Percentiles rank a stretch among this genome's conserved stretches.
phyloP scores from a whole-genome alignment of 2,113 vertebrate species.

The Dissostichus mawsoni region DNA sequence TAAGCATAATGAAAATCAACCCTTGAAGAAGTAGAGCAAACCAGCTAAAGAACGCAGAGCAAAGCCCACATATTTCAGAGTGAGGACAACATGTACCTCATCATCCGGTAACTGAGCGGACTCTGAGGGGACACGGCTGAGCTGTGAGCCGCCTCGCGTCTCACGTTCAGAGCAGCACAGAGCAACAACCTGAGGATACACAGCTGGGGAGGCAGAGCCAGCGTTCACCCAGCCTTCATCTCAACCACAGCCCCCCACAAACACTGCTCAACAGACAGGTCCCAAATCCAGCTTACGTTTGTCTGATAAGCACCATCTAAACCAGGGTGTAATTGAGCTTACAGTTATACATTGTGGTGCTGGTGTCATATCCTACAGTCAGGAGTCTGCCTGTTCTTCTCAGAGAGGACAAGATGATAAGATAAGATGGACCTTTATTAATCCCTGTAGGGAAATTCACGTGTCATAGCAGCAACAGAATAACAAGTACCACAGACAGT shows the following conservation, averaged over 20 bases:
- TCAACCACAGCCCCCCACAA: not conserved
- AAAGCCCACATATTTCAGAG: not conserved
- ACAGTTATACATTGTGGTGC: not conserved
- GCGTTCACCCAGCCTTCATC: not conserved
- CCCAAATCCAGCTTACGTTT: not conserved
- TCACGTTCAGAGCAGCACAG: no score
- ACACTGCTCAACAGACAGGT: not conserved
- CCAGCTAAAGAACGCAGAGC: not conserved
- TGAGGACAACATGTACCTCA: no score
- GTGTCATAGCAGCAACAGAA: no score
- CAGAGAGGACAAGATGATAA: not conserved
- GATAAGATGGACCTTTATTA: no score
- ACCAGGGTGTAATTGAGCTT: not conserved
- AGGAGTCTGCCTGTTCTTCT: not conserved
- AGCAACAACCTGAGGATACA: no score
- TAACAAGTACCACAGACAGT: no score
- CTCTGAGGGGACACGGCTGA: no score
- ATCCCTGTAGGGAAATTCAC: no score
- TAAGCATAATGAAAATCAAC: not conserved
- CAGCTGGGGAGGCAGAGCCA: not conserved
- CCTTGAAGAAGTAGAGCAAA: not conserved
- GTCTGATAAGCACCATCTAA: not conserved
- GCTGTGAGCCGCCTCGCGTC: no score
- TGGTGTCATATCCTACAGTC: not conserved
- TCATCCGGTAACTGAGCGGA: no score